Base-by-base conservation (phyloP, 2,113 vertebrate genomes). In the Mastomys coucha region DNA sequence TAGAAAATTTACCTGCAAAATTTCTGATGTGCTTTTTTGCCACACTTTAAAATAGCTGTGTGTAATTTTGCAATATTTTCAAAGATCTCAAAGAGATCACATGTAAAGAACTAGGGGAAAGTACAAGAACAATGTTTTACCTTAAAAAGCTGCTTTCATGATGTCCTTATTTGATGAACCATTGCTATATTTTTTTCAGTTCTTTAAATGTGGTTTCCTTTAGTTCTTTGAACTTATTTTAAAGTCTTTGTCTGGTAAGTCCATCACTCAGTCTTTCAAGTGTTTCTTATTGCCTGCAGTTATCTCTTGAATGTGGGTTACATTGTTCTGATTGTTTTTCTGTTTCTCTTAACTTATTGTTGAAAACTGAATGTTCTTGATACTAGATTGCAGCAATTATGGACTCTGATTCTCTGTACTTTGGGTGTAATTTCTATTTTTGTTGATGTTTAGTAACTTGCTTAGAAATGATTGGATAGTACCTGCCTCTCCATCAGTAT, bases 81-180 rank as follows among this genome's bases (percentile, higher is more conserved):
- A 90, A 89, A 85, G 16, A 51, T 45, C 24, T n/a, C 49, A 86
- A 86, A 33, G 33, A 86, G 28, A 86, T 45, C 36, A 39, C 49
- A 53, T 72, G 20, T 39, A 53, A 72, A 72, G 33, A 53, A 70
- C 65, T 70, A 86, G 69, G 31, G 11, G 67, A 70, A 88, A 53
- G 33, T 39, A 72, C 13, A 51, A 72, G 65, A 72, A 88, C 10
- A 75, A 17, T 89, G n/a, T 60, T 73, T 60, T n/a, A 75, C 36
- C 65, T 91, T 91, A 4, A 88, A 96, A 93, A 78, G 76, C 39
- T 97, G 82, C 20, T 92, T 24, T 72, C 14, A 45, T 56, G 31
- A 31, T 90, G 56, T 63, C 92, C 39, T 94, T 67, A 94, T 84
- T 84, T 91, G 31, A 85, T 88, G 39, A 90, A 14, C 76, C 26